Conservation (phyloP, 2,888 invertebrate species). For the Scaptomyza caliginosa region DNA sequence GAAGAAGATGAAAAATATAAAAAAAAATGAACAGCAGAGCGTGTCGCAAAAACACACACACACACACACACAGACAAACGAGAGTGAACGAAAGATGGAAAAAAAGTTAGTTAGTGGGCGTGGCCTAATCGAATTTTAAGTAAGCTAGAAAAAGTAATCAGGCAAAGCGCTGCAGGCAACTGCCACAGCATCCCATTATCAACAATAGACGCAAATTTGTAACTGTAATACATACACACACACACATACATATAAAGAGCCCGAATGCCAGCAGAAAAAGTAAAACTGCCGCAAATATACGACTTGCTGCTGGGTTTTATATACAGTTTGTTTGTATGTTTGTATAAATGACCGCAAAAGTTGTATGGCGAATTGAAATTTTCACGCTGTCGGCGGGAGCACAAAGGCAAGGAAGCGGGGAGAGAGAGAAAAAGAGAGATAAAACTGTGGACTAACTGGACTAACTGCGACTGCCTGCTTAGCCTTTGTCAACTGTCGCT, state of each 20-base stretch:
- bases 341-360: slow-evolving; percentile 71
- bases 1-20: background rate
- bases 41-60: slow-evolving; percentile 8
- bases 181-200: slow-evolving; percentile 36
- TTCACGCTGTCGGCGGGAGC: slow-evolving; percentile 64
- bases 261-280: slow-evolving; percentile 36
- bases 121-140: slow-evolving; percentile 76
- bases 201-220: slow-evolving; percentile 77
- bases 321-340: slow-evolving; percentile 25
- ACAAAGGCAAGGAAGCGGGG: background rate
- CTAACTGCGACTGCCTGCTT: slow-evolving; percentile 59
- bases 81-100: background rate
- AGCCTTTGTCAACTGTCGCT: slow-evolving; percentile 75
- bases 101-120: slow-evolving; percentile 76
- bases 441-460: slow-evolving; percentile 56
- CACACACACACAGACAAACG: background rate
- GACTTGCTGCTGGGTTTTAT: background rate
- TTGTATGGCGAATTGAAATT: slow-evolving; percentile 75
- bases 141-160: slow-evolving; percentile 77
- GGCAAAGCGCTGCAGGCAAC: slow-evolving; percentile 57
- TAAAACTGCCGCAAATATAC: slow-evolving; percentile 13
- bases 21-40: slow-evolving; percentile 4
- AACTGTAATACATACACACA: slow-evolving; percentile 73
- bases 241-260: slow-evolving; percentile 58
- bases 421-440: slow-evolving; percentile 1